Percentiles rank a stretch among this genome's conserved stretches.
Conservation (phyloP, 1,140 invertebrate genomes). For the Drosophila tropicalis region DNA sequence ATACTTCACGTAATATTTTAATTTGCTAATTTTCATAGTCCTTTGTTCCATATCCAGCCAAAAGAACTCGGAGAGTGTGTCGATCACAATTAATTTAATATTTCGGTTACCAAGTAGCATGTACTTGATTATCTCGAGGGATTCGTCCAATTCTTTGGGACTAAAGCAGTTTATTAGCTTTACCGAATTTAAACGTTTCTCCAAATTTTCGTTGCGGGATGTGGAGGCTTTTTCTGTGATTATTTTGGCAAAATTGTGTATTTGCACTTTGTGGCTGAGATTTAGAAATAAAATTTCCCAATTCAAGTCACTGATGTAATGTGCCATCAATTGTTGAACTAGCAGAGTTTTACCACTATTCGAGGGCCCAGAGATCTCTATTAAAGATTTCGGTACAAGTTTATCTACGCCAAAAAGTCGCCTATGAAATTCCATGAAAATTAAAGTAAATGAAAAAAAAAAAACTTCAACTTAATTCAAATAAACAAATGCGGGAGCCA, state of each 20-base stretch:
- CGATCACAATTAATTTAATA: conserved; percentile 20
- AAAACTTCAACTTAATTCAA: neutral
- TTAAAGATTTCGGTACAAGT: neutral
- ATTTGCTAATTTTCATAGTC: conserved; percentile 3
- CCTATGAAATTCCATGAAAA: neutral
- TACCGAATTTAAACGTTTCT: neutral
- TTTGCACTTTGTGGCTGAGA: conserved; percentile 31
- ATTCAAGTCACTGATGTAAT: conserved; percentile 9
- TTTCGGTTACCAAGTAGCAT: neutral
- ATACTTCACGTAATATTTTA: conserved; percentile 5
- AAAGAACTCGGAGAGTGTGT: conserved; percentile 32
- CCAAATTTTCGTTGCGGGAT: neutral
- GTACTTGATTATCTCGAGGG: neutral
- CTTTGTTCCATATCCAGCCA: conserved; percentile 12
- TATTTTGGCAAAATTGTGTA: conserved; percentile 11
- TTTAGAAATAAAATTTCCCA: conserved; percentile 9
- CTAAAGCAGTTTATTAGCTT: conserved; percentile 23
- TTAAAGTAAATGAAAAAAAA: neutral
- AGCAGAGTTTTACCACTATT: conserved; percentile 30
- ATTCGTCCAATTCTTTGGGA: neutral
- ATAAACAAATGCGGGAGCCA: neutral
- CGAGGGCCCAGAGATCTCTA: conserved; percentile 25
- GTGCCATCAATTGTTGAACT: conserved; percentile 28
- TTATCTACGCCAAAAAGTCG: neutral
- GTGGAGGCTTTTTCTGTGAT: neutral